Percentiles rank a stretch among this genome's conserved stretches.
Conservation (phyloP, 2,797 vertebrate genomes). For the Lutra lutra region DNA sequence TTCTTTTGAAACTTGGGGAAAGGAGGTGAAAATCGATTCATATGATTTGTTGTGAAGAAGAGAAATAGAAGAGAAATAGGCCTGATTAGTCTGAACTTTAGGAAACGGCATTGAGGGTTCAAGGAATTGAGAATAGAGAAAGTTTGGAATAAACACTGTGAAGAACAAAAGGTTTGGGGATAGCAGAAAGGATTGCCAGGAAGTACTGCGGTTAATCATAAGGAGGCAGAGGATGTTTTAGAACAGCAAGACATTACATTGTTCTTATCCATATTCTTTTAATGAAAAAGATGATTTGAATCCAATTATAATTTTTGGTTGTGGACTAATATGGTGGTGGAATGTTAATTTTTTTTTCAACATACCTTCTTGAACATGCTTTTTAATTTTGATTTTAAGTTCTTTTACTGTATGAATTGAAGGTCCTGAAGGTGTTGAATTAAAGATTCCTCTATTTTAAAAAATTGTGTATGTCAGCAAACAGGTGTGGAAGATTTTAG, state of each 20-base stretch:
- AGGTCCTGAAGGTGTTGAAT: neutral
- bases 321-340: neutral
- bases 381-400: neutral
- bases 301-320: neutral
- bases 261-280: neutral
- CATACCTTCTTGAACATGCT: neutral
- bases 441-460: neutral
- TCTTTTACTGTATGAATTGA: neutral
- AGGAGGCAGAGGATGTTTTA: neutral
- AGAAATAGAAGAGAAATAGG: neutral
- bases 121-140: neutral
- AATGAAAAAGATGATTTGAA: neutral
- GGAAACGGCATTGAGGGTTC: neutral
- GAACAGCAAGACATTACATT: neutral
- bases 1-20: neutral
- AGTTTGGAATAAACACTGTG: neutral
- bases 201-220: neutral
- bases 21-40: neutral
- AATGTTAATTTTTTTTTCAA: neutral
- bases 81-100: neutral
- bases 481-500: neutral
- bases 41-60: neutral
- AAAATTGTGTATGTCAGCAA: neutral
- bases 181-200: neutral
- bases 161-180: neutral